These are phyloP conservation scores for Aspidiotus rigidus DNA, from an alignment of 2,888 invertebrate genomes.

Conservation along the genomic window DNA sequence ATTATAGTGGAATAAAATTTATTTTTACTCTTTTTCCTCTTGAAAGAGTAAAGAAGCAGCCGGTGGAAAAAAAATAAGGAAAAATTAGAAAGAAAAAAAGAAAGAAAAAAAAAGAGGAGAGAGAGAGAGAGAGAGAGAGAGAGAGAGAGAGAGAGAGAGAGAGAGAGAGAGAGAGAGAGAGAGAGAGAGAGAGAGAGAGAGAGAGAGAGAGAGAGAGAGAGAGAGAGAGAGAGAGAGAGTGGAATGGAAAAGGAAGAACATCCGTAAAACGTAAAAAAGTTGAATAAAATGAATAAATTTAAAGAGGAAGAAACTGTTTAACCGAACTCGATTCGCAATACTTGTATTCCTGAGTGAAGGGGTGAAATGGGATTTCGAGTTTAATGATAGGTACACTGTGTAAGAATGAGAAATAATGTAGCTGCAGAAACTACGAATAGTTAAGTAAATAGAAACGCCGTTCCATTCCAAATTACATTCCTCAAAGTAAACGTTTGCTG, in stretches of 20 bases:
- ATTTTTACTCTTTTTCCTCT: too few relatives aligned
- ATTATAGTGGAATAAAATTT: too few relatives aligned
- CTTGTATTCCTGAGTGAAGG: constrained; percentile 6
- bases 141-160: neutral
- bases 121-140: neutral
- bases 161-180: neutral
- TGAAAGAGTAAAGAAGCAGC: neutral
- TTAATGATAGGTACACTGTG: constrained; percentile 28
- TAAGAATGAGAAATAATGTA: constrained; percentile 29
- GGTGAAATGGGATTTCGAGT: constrained; percentile 18
- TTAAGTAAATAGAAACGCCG: constrained; percentile 16
- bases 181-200: neutral
- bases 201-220: neutral
- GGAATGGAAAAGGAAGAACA: neutral
- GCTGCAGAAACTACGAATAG: constrained; percentile 26
- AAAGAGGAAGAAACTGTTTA: constrained; percentile 19
- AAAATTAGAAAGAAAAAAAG: too few relatives aligned
- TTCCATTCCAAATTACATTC: constrained; percentile 30
- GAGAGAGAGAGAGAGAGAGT: neutral
- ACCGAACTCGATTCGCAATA: constrained; percentile 23
- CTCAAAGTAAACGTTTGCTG: constrained; percentile 31
- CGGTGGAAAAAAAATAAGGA: neutral
- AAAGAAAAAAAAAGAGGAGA: neutral
- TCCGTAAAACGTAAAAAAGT: neutral
- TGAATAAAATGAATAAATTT: neutral